These are phyloP conservation scores for Anoplolepis gracilipes DNA, from an alignment of 1,140 invertebrate genomes.

Conservation along the genomic window DNA sequence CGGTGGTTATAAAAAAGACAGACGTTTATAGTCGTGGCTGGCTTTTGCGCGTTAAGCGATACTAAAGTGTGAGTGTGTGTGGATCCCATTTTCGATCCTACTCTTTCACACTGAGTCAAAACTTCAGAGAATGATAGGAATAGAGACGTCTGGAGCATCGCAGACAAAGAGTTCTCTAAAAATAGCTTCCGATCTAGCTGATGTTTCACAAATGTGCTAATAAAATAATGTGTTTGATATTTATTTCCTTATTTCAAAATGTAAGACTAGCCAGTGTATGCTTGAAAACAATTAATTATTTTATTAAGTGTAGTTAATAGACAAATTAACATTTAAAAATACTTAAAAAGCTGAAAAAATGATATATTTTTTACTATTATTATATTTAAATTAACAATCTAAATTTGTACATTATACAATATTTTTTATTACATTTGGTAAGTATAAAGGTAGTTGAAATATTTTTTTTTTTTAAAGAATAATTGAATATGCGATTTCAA, in stretches of 20 bases:
- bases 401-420: neutral
- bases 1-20: slow-evolving; percentile 12
- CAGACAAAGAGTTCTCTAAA: slow-evolving; percentile 12
- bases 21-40: neutral
- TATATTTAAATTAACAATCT: neutral
- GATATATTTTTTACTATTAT: neutral
- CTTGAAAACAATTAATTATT: neutral
- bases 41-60: slow-evolving; percentile 17
- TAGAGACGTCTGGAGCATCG: slow-evolving; percentile 31
- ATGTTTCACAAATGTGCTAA: neutral
- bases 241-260: neutral
- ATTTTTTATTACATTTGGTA: neutral
- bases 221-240: neutral
- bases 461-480: neutral
- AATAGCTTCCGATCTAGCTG: slow-evolving; percentile 24
- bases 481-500: neutral
- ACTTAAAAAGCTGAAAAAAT: neutral
- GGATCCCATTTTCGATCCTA: slow-evolving; percentile 12
- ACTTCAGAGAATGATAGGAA: slow-evolving; percentile 25
- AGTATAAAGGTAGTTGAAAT: neutral
- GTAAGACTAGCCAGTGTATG: too few relatives aligned
- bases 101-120: neutral
- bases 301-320: neutral
- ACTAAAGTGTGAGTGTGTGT: too few relatives aligned
- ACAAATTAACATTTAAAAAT: neutral